Conservation (phyloP, 2,888 invertebrate species). For the Pecten maximus region DNA sequence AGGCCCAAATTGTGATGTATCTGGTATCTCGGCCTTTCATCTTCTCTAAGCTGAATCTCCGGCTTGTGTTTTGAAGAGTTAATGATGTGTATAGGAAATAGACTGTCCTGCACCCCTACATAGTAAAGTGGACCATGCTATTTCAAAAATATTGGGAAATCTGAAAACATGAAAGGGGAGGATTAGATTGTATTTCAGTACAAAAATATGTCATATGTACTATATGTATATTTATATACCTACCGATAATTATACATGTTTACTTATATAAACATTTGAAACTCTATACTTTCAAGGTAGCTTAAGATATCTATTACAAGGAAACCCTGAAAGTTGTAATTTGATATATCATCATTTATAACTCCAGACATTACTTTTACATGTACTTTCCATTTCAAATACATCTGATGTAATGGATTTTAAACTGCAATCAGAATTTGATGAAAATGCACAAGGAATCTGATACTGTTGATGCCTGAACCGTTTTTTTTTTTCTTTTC, state of each 20-base stretch:
- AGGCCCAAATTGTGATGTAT: not conserved
- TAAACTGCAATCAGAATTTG: no score
- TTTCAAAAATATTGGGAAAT: not conserved
- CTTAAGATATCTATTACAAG: not conserved
- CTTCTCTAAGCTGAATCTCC: not conserved
- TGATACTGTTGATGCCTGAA: no score
- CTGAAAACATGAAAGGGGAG: not conserved
- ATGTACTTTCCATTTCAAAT: not conserved
- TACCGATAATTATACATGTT: not conserved
- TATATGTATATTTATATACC: not conserved
- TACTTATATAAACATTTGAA: not conserved
- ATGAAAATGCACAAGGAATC: no score
- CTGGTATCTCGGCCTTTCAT: not conserved
- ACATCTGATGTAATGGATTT: no score
- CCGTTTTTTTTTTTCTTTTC: no score
- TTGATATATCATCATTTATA: no score
- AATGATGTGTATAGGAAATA: constrained; percentile 22
- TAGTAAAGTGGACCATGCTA: not conserved
- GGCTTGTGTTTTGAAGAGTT: not conserved
- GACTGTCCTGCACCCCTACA: not conserved
- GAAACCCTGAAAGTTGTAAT: no score
- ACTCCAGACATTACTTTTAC: no score
- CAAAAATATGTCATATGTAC: not conserved
- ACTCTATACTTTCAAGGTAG: not conserved
- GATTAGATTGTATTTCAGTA: not conserved